A percentile compares a stretch with the other conserved stretches of the same genome.
phyloP scores from a whole-genome alignment of 2,888 invertebrate genomes.

The Scaptomyza caliginosa region DNA sequence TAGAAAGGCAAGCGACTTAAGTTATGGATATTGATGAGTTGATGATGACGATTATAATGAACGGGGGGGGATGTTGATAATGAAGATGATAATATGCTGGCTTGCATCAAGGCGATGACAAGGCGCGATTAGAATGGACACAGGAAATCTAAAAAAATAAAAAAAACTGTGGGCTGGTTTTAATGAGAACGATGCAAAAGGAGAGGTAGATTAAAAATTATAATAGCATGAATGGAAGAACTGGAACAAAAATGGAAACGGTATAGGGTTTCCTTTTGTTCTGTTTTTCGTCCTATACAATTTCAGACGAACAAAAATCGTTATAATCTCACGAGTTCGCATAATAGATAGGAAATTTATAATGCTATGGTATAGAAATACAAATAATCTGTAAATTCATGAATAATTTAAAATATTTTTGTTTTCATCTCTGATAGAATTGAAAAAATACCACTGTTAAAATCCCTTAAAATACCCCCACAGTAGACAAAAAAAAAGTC shows the following conservation, averaged over 20 bases:
- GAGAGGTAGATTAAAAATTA: conserved; percentile 21
- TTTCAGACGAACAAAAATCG: not conserved
- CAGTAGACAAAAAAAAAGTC: not conserved
- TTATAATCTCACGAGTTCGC: not conserved
- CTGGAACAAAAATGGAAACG: not conserved
- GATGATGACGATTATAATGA: conserved; percentile 1
- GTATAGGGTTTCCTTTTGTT: conserved; percentile 25
- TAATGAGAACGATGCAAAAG: conserved; percentile 35
- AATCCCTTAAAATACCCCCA: too few relatives aligned
- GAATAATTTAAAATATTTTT: not conserved
- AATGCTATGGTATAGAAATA: not conserved
- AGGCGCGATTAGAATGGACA: conserved; percentile 58
- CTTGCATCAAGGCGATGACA: conserved; percentile 59
- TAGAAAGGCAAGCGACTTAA: conserved; percentile 50
- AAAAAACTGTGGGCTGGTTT: conserved; percentile 40
- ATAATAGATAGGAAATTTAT: not conserved
- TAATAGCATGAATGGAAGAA: conserved; percentile 3
- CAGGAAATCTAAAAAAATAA: conserved; percentile 33
- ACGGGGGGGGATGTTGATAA: conserved; percentile 16
- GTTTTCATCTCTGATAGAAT: too few relatives aligned
- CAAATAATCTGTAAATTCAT: not conserved
- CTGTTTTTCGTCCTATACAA: not conserved
- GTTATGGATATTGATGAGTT: conserved; percentile 65
- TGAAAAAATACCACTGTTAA: too few relatives aligned
- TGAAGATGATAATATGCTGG: conserved; percentile 35